A percentile compares a stretch with the other conserved stretches of the same genome.
Conservation (phyloP, 2,888 invertebrate genomes). For the Lacanobia oleracea region DNA sequence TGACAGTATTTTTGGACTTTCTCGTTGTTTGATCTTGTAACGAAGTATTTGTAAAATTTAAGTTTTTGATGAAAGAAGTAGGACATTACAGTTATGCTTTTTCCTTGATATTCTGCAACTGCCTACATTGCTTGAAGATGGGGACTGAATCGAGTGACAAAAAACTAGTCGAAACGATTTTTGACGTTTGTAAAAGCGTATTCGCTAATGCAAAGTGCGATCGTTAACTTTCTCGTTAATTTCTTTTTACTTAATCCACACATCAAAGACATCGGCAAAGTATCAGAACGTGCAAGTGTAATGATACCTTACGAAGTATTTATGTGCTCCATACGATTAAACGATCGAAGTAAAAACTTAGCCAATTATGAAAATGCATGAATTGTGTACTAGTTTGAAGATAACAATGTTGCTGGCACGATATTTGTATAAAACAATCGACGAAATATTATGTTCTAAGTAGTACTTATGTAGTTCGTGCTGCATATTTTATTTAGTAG, state of each 20-base stretch:
- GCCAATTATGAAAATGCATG: constrained; percentile 54
- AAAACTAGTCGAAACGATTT: no score
- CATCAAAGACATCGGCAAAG: constrained; percentile 65
- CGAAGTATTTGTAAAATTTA: no score
- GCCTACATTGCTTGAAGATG: no score
- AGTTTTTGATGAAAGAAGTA: no score
- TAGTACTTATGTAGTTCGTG: neutral
- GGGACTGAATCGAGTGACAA: no score
- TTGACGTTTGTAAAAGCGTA: no score
- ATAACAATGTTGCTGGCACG: constrained; percentile 51
- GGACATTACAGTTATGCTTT: no score
- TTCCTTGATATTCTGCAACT: no score
- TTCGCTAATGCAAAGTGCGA: neutral
- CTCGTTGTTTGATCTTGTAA: no score
- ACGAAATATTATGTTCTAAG: neutral
- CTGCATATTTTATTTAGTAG: neutral
- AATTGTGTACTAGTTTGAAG: constrained; percentile 13
- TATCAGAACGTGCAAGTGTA: constrained; percentile 82
- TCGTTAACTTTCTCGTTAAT: neutral
- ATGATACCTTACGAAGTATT: constrained; percentile 72
- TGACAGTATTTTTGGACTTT: no score
- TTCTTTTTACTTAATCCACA: constrained; percentile 62
- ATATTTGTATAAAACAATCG: constrained; percentile 30
- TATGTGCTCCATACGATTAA: constrained; percentile 49
- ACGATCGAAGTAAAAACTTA: constrained; percentile 44